Conservation (phyloP, 2,888 invertebrate species). For the Scaptomyza tumidula region DNA sequence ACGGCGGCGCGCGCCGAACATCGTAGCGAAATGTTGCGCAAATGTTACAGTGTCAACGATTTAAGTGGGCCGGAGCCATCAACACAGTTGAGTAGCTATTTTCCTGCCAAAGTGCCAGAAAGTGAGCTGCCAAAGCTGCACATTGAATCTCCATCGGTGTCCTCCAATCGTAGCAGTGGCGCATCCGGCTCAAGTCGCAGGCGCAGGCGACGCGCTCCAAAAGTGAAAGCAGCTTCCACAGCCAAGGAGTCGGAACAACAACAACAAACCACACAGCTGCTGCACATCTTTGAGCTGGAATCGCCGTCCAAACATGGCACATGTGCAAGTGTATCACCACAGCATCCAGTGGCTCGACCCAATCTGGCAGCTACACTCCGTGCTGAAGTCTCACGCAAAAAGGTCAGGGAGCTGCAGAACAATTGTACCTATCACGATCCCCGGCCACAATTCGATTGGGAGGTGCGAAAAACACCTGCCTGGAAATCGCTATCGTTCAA, state of each 20-base stretch:
- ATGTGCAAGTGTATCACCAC: slow-evolving; percentile 68
- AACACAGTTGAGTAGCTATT: slow-evolving; percentile 62
- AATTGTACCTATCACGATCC: slow-evolving; percentile 78
- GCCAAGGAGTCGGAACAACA: neutral
- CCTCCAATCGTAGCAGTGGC: slow-evolving; percentile 61
- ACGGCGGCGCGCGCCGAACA: slow-evolving; percentile 59
- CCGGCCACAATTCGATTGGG: slow-evolving; percentile 82
- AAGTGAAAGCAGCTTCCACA: slow-evolving; percentile 25
- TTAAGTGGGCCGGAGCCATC: slow-evolving; percentile 31
- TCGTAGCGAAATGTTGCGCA: slow-evolving; percentile 67
- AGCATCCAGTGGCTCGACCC: slow-evolving; percentile 83
- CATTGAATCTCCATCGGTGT: slow-evolving; percentile 66
- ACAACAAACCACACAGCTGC: slow-evolving; percentile 36
- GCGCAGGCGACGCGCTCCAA: slow-evolving; percentile 50
- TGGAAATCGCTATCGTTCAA: slow-evolving; percentile 83
- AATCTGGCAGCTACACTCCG: slow-evolving; percentile 84
- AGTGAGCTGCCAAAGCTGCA: slow-evolving; percentile 71
- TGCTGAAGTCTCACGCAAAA: slow-evolving; percentile 81
- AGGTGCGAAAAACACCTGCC: slow-evolving; percentile 84
- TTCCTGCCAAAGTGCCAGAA: slow-evolving; percentile 29
- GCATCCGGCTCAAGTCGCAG: slow-evolving; percentile 44
- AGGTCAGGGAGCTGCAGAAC: slow-evolving; percentile 78
- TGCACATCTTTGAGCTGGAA: slow-evolving; percentile 66
- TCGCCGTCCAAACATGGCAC: slow-evolving; percentile 36
- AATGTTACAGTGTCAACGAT: slow-evolving; percentile 80